Conservation (phyloP, 2,888 invertebrate species). For the Pinctada fucata region DNA sequence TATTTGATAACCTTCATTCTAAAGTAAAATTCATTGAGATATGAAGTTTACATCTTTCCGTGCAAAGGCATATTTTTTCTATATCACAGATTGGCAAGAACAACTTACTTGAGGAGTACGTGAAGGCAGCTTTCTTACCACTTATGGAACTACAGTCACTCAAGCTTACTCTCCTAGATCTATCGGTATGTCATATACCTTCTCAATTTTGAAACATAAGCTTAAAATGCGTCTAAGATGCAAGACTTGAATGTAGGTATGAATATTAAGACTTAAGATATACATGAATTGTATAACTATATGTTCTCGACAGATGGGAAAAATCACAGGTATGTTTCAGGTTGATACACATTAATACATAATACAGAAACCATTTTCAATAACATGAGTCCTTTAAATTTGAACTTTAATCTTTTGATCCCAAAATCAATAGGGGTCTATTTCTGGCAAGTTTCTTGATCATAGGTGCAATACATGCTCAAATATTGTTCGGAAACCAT, state of each 20-base stretch:
- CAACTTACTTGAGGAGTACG: constrained; percentile 67
- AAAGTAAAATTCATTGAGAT: background rate
- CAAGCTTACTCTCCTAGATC: constrained; percentile 60
- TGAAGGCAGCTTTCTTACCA: constrained; percentile 60
- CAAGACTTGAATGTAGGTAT: background rate
- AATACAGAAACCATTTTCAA: no score
- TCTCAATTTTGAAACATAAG: background rate
- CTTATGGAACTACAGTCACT: constrained; percentile 51
- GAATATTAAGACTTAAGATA: background rate
- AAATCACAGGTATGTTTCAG: no score
- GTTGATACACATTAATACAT: no score
- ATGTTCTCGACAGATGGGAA: no score
- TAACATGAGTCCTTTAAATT: no score
- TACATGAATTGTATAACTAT: no score
- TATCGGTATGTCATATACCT: constrained; percentile 56
- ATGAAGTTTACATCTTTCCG: background rate
- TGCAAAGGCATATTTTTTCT: background rate
- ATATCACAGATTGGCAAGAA: constrained; percentile 69
- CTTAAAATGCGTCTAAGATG: background rate
- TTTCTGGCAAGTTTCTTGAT: no score
- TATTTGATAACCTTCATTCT: background rate
- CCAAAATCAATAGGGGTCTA: background rate
- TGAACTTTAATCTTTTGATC: no score
- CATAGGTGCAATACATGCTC: no score
- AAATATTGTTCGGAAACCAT: no score